Evolutionary conservation across 2,113 vertebrate genomes (phyloP), one percentile per base, ranked within the genome.

Genomic region (Sylvilagus bachmani): DNA sequence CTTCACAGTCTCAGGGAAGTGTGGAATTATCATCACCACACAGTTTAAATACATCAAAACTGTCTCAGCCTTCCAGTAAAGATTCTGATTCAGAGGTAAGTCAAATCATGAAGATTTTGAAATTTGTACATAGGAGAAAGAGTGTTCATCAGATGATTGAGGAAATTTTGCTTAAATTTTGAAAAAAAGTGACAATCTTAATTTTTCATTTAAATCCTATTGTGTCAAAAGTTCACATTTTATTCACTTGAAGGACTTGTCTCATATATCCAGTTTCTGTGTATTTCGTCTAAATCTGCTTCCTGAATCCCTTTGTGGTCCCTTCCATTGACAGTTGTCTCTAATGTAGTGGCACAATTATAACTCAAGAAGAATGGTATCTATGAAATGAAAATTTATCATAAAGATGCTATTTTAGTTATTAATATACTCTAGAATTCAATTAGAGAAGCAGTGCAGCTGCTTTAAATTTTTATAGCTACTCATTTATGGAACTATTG

Each of bases 11-110:
- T 90, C 96, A 71, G 31, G 87, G 49, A 71, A 88, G 91, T n/a
- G 31, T 27, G 21, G 75, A 93, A 9, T 27, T 62, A 1, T 96
- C 96, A 12, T 96, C 96, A 12, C 96, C 94, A 25, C 64, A 64
- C 53, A 96, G n/a, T 67, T 66, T 88, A 55, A 93, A 87, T 44
- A 13, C 88, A 36, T 96, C 97, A 58, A 71, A 85, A 80, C 88
- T 91, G 61, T 94, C 66, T 0, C 96, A 83, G 53, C 75, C 74
- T 33, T 96, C 96, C 64, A 95, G 62, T 79, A 95, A 92, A 14
- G 90, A 75, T 82, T 97, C 95, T 1, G 53, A 94, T 85, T 90
- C 82, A 88, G 94, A 98, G 96, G 98, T 98, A 97, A 97, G 97
- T 95, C 94, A 89, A 33, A 0, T 36, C 13, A 22, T 36, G 38